Base-by-base conservation (phyloP, 2,888 invertebrate genomes). In the Sarcophaga variegata region DNA sequence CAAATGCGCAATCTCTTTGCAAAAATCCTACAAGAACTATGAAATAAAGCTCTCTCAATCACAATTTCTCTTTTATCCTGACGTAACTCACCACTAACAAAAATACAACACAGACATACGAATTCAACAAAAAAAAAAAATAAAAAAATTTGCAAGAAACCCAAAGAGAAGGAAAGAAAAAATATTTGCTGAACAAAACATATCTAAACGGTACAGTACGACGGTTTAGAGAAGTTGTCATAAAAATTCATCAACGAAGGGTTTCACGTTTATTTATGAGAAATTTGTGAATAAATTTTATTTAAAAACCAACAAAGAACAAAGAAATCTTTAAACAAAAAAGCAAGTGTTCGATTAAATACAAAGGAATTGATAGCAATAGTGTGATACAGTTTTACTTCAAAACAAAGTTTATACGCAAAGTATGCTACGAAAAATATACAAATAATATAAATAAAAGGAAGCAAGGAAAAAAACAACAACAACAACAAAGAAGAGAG, bases 221-320 rank as follows among this genome's bases (percentile, higher is more conserved):
- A 84, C 87, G 87, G 84, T 84, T 87, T 81, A 82, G 81, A 84
- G 87, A 87, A 87, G 83, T 87, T 87, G 83, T 84, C 87, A 83
- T 74, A 74, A 86, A 86, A 86, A 17, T 14, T 54, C 54, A 54
- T 86, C 83, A 78, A 79, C 84, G 81, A 87, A 84, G 87, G 87
- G 87, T 87, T 87, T 87, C 87, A 84, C 75, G 81, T 84, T 87
- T 79, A 84, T 84, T 84, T 79, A 82, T 4, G 4, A 17, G 4
- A 54, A 54, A 47, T 37, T 37, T 37, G 37, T 37, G 37, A 64
- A 79, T 59, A 79, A 62, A n/a, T n/a, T 62, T 49, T 25, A 62
- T 81, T 71, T 27, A 63, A 80, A 54, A 49, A 70, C 63, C 27
- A 59, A 45, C 17, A 22, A 54, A 14, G 75, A 81, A 59, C 59